Base-by-base conservation (phyloP, 1,140 invertebrate species). In the Drosophila kohkoa region DNA sequence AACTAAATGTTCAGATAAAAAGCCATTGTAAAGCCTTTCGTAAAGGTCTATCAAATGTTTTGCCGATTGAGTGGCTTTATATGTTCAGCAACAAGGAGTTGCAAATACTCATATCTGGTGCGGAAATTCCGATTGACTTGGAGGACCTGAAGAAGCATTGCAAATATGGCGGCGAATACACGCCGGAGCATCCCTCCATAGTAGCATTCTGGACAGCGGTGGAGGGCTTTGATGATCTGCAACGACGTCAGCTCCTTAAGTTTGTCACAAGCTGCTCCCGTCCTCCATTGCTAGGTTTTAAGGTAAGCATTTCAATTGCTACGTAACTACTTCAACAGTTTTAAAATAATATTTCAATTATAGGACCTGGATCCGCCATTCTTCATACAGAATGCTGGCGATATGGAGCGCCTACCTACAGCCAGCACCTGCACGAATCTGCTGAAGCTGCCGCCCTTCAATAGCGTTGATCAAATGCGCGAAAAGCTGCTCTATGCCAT, bases 341-440 rank as follows among this genome's bases (percentile, higher is more conserved):
- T 25, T 4, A 25, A 25, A 25, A 25, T 25, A 25, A 25, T 25
- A 25, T 32, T 66, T 0, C 43, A 30, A 63, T 93, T 93, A 4
- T 79, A 98, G 97, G 98, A 99, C 92, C 93, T 99, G 45, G 96
- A 98, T 93, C 98, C 98, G 38, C 96, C 97, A 10, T 98, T 99
- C 93, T 98, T 98, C 90, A 98, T 99, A 82, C 98, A 99, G 91
- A 96, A 97, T 77, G 97, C 97, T 20, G 98, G 98, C 11, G 96
- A 96, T 43, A 94, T 95, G 52, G 97, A 99, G 90, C 95, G 98
- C 20, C 94, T 99, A 76, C 98, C 98, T 1, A 98, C 98, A 38
- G 97, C 98, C 5, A 98, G 97, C 92, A 99, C 99, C 11, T 99
- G 99, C 93, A 98, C 99, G 96, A 99, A 99, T 94, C 94, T 99